Conservation (phyloP, 2,113 vertebrate species). For the Passer domesticus region DNA sequence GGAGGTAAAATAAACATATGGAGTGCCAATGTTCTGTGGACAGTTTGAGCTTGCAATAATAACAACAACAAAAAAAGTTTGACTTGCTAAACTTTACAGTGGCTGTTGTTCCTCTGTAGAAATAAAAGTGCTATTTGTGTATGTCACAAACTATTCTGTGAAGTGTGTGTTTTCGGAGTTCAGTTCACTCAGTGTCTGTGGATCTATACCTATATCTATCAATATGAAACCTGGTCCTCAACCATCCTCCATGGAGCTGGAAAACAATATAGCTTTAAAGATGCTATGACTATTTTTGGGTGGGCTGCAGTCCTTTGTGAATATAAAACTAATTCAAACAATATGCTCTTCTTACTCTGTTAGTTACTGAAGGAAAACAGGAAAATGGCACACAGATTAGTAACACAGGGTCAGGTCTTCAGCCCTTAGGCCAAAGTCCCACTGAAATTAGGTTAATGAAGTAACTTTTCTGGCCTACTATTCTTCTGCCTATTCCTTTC, state of each 20-base stretch:
- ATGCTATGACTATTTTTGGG: not conserved
- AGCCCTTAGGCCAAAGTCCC: not conserved
- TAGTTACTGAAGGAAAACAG: not conserved
- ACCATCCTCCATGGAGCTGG: not conserved
- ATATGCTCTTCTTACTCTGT: not conserved
- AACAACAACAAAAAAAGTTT: not conserved
- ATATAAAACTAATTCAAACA: not conserved
- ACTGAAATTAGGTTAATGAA: not conserved
- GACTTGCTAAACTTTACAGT: not conserved
- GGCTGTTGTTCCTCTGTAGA: not conserved
- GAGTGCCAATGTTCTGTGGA: not conserved
- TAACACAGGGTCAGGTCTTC: not conserved
- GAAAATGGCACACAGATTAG: not conserved
- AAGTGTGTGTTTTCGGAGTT: not conserved
- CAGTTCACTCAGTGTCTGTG: not conserved
- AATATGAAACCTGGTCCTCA: not conserved
- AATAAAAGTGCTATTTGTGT: not conserved
- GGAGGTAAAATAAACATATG: not conserved
- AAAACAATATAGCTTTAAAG: not conserved
- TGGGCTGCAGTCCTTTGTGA: not conserved
- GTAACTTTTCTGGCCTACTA: not conserved
- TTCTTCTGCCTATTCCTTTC: not conserved
- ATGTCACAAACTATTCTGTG: not conserved
- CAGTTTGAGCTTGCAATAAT: not conserved
- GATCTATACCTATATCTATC: not conserved